Evolutionary conservation across 2,888 invertebrate genomes (phyloP).

Genomic region (Oscheius sp.): DNA sequence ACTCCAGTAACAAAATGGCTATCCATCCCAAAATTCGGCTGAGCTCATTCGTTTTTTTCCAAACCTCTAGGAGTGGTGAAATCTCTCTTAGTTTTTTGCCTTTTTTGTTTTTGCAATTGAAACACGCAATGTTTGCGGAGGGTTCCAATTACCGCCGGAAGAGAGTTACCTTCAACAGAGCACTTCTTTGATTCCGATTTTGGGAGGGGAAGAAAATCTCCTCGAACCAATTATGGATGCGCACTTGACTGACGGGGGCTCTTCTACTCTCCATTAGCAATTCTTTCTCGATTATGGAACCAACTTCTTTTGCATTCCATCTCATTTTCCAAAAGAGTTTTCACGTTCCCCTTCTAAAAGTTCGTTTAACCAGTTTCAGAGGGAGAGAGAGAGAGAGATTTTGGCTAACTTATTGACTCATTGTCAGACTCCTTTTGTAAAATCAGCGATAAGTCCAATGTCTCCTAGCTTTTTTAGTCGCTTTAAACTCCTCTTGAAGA

Average conservation of each 20-base stretch:
- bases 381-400: background rate
- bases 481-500: too few species aligned
- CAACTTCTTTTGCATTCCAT: background rate
- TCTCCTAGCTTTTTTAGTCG: background rate
- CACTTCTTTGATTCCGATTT: background rate
- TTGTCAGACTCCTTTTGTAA: too few species aligned
- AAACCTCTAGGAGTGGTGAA: too few species aligned
- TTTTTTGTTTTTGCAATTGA: background rate
- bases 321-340: too few species aligned
- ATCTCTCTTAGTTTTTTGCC: too few species aligned
- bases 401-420: background rate
- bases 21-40: too few species aligned
- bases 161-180: background rate
- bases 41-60: too few species aligned
- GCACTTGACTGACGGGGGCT: constrained; percentile 2
- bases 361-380: background rate
- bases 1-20: too few species aligned
- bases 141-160: background rate
- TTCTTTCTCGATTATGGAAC: constrained; percentile 16
- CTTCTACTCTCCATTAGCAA: constrained; percentile 11
- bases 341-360: too few species aligned
- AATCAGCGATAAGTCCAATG: too few species aligned
- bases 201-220: background rate
- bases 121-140: constrained; percentile 8
- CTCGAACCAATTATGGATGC: constrained; percentile 16